A percentile compares a stretch with the other conserved stretches of the same genome.
Conservation (phyloP, 2,888 invertebrate genomes). For the Amblyjoppa fuscipennis region DNA sequence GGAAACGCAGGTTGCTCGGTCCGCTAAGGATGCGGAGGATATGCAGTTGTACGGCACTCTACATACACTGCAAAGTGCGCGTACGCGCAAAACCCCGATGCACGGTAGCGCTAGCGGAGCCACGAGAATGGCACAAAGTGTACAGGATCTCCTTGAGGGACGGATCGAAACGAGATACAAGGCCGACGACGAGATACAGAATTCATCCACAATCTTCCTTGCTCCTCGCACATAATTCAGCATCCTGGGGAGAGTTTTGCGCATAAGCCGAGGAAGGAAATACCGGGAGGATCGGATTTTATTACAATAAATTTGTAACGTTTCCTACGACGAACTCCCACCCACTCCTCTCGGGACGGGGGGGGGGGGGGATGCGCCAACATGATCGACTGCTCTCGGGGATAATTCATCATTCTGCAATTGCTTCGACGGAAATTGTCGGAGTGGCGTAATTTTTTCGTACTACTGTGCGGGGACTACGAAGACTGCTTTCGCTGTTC, state of each 20-base stretch:
- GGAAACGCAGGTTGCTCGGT: slow-evolving; percentile 44
- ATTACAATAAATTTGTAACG: slow-evolving; percentile 65
- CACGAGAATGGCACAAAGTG: slow-evolving; percentile 9
- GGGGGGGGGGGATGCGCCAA: slow-evolving; percentile 24
- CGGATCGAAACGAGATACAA: slow-evolving; percentile 38
- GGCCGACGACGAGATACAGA: slow-evolving; percentile 40
- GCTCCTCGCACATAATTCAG: neutral
- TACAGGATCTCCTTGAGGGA: slow-evolving; percentile 47
- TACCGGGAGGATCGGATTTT: slow-evolving; percentile 29
- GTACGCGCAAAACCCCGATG: neutral
- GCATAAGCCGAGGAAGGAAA: neutral
- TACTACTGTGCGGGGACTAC: too few relatives aligned
- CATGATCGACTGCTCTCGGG: slow-evolving; percentile 42
- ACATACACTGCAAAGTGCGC: neutral
- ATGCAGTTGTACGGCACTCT: slow-evolving; percentile 49
- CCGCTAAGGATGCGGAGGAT: slow-evolving; percentile 43
- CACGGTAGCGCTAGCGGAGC: neutral
- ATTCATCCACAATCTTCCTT: slow-evolving; percentile 28
- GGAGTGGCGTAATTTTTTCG: slow-evolving; percentile 23
- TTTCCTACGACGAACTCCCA: neutral
- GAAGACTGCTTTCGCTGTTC: too few relatives aligned
- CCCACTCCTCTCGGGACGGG: too few relatives aligned
- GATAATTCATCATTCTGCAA: slow-evolving; percentile 46
- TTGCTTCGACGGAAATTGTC: slow-evolving; percentile 21
- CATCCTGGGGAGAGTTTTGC: neutral